phyloP scores from a whole-genome alignment of 2,888 invertebrate species.

The Athalia cordata region DNA sequence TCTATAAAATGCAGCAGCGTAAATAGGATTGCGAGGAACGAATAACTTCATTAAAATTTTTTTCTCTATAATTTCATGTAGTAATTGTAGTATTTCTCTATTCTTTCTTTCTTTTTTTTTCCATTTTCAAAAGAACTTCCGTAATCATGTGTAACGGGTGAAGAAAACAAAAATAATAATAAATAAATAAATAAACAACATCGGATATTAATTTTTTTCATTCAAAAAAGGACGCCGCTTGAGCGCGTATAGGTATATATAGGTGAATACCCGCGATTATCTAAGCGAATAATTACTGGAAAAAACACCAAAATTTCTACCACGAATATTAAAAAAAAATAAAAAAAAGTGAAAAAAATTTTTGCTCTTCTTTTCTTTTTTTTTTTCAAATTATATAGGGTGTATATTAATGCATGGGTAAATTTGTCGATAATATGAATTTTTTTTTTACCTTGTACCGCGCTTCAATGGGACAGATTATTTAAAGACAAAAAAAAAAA shows the following conservation, averaged over 20 bases:
- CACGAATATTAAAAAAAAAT: not conserved
- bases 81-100: no score
- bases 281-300: not conserved
- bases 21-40: conserved; percentile 34
- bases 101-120: no score
- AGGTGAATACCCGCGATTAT: not conserved
- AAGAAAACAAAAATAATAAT: no score
- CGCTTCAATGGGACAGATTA: conserved; percentile 30
- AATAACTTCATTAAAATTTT: conserved; percentile 1
- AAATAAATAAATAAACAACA: no score
- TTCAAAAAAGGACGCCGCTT: conserved; percentile 2
- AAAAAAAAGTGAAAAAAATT: not conserved
- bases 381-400: not conserved
- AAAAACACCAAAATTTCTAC: not conserved
- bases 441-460: conserved; percentile 39
- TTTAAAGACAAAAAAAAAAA: not conserved
- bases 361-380: not conserved
- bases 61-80: no score
- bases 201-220: not conserved
- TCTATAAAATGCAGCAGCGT: conserved; percentile 32
- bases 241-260: not conserved
- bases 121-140: no score
- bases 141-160: no score
- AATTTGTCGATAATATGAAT: conserved; percentile 16
- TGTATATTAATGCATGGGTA: not conserved